These are phyloP conservation scores for Mamestra configurata DNA, from an alignment of 1,140 invertebrate species.

Conservation along the genomic window DNA sequence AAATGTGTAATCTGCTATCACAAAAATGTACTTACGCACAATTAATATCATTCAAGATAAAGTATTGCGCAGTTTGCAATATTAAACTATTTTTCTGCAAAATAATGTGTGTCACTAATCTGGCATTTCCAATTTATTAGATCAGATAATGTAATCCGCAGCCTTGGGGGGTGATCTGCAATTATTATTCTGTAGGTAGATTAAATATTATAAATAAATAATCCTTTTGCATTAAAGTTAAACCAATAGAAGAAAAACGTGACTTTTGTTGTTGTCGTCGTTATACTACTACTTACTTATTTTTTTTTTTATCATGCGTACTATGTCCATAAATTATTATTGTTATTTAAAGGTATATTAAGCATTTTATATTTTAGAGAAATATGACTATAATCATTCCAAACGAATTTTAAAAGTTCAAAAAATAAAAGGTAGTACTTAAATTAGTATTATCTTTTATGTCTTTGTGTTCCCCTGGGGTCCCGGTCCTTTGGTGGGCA, in stretches of 20 bases:
- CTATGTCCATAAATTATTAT: too few species aligned
- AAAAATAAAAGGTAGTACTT: too few species aligned
- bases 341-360: too few species aligned
- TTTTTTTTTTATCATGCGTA: too few species aligned
- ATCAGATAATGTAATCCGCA: conserved; percentile 28
- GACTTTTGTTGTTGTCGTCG: neutral
- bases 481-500: too few species aligned
- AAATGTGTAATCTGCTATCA: neutral
- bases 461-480: too few species aligned
- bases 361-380: too few species aligned
- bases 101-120: conserved; percentile 20
- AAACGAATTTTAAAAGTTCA: too few species aligned
- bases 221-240: neutral
- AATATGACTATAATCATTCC: too few species aligned
- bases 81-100: neutral
- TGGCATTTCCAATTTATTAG: neutral
- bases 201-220: neutral
- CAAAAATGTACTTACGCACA: neutral
- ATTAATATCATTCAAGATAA: conserved; percentile 8
- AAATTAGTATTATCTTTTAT: too few species aligned
- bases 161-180: conserved; percentile 31
- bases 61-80: conserved; percentile 17
- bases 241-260: neutral
- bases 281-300: too few species aligned
- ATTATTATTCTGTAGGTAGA: conserved; percentile 3